These are phyloP conservation scores for Pelvicachromis taeniatus DNA, from an alignment of 2,113 vertebrate genomes.

Conservation along the genomic window DNA sequence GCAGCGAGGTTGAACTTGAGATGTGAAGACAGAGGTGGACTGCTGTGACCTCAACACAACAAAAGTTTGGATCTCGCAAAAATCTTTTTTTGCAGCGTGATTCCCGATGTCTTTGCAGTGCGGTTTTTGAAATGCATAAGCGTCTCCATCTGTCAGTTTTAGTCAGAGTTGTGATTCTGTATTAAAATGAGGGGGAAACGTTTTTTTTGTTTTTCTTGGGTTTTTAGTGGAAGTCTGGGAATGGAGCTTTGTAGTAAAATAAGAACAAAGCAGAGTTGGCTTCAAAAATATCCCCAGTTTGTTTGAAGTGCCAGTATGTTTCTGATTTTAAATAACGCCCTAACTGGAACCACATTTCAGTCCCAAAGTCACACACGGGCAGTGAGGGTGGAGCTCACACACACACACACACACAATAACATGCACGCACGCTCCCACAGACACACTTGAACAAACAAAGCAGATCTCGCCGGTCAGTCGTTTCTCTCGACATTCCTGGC, in stretches of 20 bases:
- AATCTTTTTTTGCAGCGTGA: not conserved
- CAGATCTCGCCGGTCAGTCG: slow-evolving; percentile 57
- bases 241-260: slow-evolving; percentile 49
- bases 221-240: slow-evolving; percentile 31
- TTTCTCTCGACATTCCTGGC: slow-evolving; percentile 68
- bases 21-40: not conserved
- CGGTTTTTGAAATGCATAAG: not conserved
- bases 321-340: slow-evolving; percentile 57
- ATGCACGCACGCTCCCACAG: not conserved
- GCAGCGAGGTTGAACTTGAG: not conserved
- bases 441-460: slow-evolving; percentile 68
- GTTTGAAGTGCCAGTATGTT: slow-evolving; percentile 69
- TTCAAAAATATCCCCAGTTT: slow-evolving; percentile 60
- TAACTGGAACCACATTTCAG: slow-evolving; percentile 73
- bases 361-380: slow-evolving; percentile 58
- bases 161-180: not conserved
- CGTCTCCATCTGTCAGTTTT: slow-evolving; percentile 1
- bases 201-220: not conserved
- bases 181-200: not conserved
- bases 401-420: slow-evolving; percentile 29
- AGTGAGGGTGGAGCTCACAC: slow-evolving; percentile 58
- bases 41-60: slow-evolving; percentile 1
- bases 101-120: not conserved
- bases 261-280: slow-evolving; percentile 52
- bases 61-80: not conserved